These are phyloP conservation scores for Trematomus bernacchii DNA, from an alignment of 2,797 vertebrate genomes.

Conservation along the genomic window DNA sequence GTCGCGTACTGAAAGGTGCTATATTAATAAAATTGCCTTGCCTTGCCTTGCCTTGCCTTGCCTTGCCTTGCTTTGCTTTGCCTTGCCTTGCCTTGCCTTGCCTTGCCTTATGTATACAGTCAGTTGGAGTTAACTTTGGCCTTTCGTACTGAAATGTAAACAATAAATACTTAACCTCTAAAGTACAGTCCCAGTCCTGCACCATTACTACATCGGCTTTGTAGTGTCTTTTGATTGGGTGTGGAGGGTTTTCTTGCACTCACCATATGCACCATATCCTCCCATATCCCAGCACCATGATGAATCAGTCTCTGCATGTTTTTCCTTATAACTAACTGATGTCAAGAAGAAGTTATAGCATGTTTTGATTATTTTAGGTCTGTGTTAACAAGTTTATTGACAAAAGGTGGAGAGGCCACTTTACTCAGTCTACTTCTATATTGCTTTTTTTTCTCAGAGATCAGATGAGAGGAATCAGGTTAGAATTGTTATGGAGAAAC, in stretches of 20 bases:
- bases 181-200: constrained; percentile 6
- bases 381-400: not conserved
- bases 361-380: not conserved
- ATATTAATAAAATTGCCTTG: too few species aligned
- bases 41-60: too few species aligned
- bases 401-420: constrained; percentile 9
- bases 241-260: constrained; percentile 6
- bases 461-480: constrained; percentile 50
- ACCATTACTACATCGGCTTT: not conserved
- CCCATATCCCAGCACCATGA: not conserved
- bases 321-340: not conserved
- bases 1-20: too few species aligned
- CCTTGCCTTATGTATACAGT: too few species aligned
- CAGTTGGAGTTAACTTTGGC: too few species aligned
- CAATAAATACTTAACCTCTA: not conserved
- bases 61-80: too few species aligned
- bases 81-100: too few species aligned
- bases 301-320: not conserved
- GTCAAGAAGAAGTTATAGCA: not conserved
- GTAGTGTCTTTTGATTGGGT: not conserved
- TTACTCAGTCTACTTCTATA: constrained; percentile 30
- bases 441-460: constrained; percentile 25
- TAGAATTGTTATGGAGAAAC: constrained; percentile 58
- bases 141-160: not conserved
- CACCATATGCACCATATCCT: not conserved